A percentile compares a stretch with the other conserved stretches of the same genome.
Conservation (phyloP, 2,797 vertebrate species). For the Xiphophorus birchmanni region DNA sequence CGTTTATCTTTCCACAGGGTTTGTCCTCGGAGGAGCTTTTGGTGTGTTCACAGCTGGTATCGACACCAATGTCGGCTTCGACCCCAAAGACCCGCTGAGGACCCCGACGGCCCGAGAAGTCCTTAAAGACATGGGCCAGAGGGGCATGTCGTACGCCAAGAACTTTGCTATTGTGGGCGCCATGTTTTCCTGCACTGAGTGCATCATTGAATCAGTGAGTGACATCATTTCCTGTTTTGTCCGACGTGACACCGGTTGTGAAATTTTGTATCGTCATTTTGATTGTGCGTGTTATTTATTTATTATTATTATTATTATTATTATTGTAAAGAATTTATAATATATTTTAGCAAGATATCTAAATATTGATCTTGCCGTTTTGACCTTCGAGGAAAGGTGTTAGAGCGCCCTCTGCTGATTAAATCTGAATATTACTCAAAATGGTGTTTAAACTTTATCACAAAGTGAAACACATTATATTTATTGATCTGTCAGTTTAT, state of each 20-base stretch:
- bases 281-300: neutral
- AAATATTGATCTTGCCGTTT: neutral
- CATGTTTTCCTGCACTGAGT: slow-evolving; percentile 98
- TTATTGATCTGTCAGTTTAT: too few species aligned
- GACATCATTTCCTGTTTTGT: neutral
- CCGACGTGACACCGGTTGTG: neutral
- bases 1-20: slow-evolving; percentile 78
- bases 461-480: too few species aligned
- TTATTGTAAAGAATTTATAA: too few species aligned
- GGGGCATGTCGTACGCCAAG: slow-evolving; percentile 97
- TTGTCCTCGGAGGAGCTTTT: slow-evolving; percentile 95
- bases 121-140: slow-evolving; percentile 96
- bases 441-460: too few species aligned
- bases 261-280: neutral
- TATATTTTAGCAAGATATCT: neutral
- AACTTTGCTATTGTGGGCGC: slow-evolving; percentile 98
- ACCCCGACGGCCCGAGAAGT: slow-evolving; percentile 94
- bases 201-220: slow-evolving; percentile 96
- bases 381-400: neutral
- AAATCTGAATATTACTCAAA: too few species aligned
- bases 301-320: neutral
- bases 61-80: slow-evolving; percentile 94
- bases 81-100: slow-evolving; percentile 94
- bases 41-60: slow-evolving; percentile 98
- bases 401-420: slow-evolving; percentile 48